phyloP scores from a whole-genome alignment of 2,888 invertebrate genomes.

The Trachelus tabidus region DNA sequence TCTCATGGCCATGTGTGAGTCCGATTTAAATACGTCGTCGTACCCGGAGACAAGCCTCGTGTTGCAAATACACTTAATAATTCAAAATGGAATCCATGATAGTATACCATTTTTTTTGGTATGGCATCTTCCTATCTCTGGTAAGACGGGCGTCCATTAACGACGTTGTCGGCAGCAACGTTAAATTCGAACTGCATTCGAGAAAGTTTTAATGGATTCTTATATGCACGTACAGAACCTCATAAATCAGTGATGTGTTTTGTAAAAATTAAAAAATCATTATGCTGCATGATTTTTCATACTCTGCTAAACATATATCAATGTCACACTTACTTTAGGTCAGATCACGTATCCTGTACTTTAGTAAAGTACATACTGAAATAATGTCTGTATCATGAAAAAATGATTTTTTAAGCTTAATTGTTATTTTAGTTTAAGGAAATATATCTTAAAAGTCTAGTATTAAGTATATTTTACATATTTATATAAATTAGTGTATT shows the following conservation, averaged over 20 bases:
- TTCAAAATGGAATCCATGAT: not conserved
- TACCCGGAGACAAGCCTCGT: not conserved
- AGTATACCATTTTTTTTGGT: not conserved
- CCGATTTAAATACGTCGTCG: not conserved
- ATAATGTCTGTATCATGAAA: too few species aligned
- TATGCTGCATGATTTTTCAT: not conserved
- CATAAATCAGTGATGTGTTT: not conserved
- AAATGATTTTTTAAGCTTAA: not conserved
- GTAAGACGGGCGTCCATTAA: not conserved
- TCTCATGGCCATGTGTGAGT: not conserved
- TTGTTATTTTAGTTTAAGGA: not conserved
- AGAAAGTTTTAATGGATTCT: not conserved
- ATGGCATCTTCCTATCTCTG: not conserved
- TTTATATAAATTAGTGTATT: not conserved
- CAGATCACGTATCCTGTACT: not conserved
- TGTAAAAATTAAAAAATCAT: not conserved
- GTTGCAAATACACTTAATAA: not conserved
- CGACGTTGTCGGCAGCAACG: not conserved
- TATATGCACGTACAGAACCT: not conserved
- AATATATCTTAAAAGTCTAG: not conserved
- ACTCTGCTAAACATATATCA: not conserved
- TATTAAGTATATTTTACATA: not conserved
- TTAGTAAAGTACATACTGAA: not conserved
- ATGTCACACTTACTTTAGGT: not conserved
- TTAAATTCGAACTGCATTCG: not conserved